A percentile compares a stretch with the other conserved stretches of the same genome.
These are phyloP conservation scores for Orthosia cruda DNA, from an alignment of 2,888 invertebrate genomes.

Conservation along the genomic window DNA sequence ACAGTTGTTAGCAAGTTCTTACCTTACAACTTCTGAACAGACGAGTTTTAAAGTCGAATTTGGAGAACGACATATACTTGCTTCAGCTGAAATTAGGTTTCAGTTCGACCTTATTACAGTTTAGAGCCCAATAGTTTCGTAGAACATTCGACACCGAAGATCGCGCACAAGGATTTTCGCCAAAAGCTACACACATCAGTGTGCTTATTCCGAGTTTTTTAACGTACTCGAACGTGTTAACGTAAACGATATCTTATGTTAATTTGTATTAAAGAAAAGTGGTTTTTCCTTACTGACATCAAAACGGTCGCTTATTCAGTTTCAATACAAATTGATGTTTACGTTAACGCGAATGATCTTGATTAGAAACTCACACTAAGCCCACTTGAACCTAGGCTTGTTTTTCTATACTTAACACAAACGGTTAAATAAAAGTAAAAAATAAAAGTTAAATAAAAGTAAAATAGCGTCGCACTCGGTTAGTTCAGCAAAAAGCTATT, in stretches of 20 bases:
- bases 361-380: too few relatives aligned
- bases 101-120: constrained; percentile 5
- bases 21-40: constrained; percentile 5
- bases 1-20: constrained; percentile 18
- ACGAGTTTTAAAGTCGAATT: constrained; percentile 13
- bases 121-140: constrained; percentile 15
- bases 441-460: constrained; percentile 8
- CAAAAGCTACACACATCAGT: too few relatives aligned
- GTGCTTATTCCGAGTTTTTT: too few relatives aligned
- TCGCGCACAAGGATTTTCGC: too few relatives aligned
- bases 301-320: too few relatives aligned
- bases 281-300: too few relatives aligned
- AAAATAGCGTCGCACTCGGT: constrained; percentile 19
- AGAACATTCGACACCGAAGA: not conserved
- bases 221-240: too few relatives aligned
- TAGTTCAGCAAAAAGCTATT: constrained; percentile 58
- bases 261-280: too few relatives aligned
- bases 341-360: too few relatives aligned
- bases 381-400: too few relatives aligned
- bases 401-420: not conserved
- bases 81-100: constrained; percentile 16
- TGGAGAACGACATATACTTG: not conserved
- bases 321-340: too few relatives aligned
- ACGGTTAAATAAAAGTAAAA: not conserved
- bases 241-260: too few relatives aligned